Evolutionary conservation across 2,797 vertebrate genomes (phyloP), one percentile per base, ranked within the genome.

Genomic region (Protosalanx chinensis): DNA sequence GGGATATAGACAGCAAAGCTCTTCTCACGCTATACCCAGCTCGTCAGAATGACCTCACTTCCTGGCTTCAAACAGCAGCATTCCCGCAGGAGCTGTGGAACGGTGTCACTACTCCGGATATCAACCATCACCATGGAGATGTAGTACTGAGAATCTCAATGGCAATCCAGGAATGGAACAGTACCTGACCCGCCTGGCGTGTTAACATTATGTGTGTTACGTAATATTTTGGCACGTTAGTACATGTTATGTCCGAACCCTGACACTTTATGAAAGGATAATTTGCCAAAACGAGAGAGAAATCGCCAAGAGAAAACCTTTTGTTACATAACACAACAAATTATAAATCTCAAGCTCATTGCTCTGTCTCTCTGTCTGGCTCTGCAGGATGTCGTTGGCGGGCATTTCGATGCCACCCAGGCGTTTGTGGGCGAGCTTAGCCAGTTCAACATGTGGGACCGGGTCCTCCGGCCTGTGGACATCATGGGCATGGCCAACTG

Each of bases 361-460:
- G 67, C 67, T 73, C 51, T 78, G 4, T 76, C 10, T 82, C 53
- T 72, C 61, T 18, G 0, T 68, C 18, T 46, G 58, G 69, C 49
- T 75, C 35, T 70, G 3, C 87, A 99, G 98, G 97, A 99, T 85
- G 93, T 95, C 0, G 95, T 99, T 0, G 98, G 98, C 63, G 97
- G 96, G 60, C 93, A 96, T 41, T 99, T 99, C 6, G 98, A 99
- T 46, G 97, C 98, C 75, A 98, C 97, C 0, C 97, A 99, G 92
- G 97, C 98, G 6, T 99, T 99, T 0, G 97, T 99, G 15, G 98
- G 98, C 23, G 97, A 99, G 88, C 89, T 99, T 88, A 98, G 96
- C 89, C 97, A 99, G 86, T 98, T 99, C 91, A 98, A 97, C 91
- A 97, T 99, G 90, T 99, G 98, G 97, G 97, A 99, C 91, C 91